Evolutionary conservation across 2,113 vertebrate genomes (phyloP), one percentile per base, ranked within the genome.

Genomic region (Xiphophorus maculatus): DNA sequence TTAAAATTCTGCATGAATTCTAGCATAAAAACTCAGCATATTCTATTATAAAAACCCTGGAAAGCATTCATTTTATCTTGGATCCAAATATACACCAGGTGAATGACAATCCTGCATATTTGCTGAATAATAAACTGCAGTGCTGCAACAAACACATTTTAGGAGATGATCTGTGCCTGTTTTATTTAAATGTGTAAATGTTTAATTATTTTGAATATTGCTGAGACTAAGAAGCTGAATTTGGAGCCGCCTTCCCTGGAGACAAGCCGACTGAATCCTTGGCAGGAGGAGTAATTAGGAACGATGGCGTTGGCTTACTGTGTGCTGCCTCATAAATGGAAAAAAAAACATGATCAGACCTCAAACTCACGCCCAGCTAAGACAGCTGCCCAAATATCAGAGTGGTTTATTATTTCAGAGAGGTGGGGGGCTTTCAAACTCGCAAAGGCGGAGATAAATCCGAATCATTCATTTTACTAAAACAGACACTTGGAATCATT

Each of bases 361-460:
- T 71, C 27, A 5, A 33, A 63, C 67, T 81, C 76, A 40, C 62
- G 37, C 35, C 68, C n/a, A 68, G 14, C 66, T 72, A 75, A 14
- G 54, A 67, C 51, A 25, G n/a, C 74, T 42, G 66, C 74, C 51
- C 51, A 13, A 32, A 42, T 69, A 69, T 69, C 75, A 79, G 58
- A 66, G 32, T 22, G 42, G 73, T 83, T 80, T 87, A 67, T 80
- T 84, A 78, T 85, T 88, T 63, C 44, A 74, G 12, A 54, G 44
- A 51, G n/a, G 40, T 13, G 61, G 54, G 60, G 30, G 40, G 11
- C 51, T 25, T 37, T 28, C 37, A 73, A 71, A 74, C 35, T 73
- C 71, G 3, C 71, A 8, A 30, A 37, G 17, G 68, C 44, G 17
- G 15, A 25, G 27, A 84, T 73, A 80, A 54, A 65, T 73, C 27